A percentile compares a stretch with the other conserved stretches of the same genome.
Conservation (phyloP, 1,140 invertebrate species). For the Paracyclopina nana region DNA sequence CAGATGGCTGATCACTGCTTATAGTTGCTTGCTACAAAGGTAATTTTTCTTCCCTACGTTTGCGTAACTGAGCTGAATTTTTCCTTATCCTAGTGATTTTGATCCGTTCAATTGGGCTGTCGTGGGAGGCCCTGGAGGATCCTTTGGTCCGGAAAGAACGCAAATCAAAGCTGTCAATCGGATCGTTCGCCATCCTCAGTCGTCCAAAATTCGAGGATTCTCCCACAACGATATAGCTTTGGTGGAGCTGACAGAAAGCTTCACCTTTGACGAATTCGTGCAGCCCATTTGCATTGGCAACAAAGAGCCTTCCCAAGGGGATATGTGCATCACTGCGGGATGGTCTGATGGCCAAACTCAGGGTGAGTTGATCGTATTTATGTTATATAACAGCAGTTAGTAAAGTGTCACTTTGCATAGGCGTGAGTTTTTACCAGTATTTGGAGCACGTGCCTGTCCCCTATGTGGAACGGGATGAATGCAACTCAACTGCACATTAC, state of each 20-base stretch:
- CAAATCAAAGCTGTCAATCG: conserved; percentile 3
- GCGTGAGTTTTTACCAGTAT: not conserved
- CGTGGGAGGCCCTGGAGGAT: not conserved
- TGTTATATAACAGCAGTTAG: not conserved
- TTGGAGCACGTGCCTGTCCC: not conserved
- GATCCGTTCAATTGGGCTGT: conserved; percentile 6
- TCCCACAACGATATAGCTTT: conserved; percentile 3
- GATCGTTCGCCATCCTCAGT: not conserved
- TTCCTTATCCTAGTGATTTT: not conserved
- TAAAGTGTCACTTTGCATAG: not conserved
- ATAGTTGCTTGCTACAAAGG: conserved; percentile 2
- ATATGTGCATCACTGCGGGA: conserved; percentile 2
- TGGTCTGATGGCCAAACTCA: conserved; percentile 5
- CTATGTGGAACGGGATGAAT: not conserved
- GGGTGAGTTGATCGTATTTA: not conserved
- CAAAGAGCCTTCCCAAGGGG: not conserved
- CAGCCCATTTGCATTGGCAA: conserved; percentile 3
- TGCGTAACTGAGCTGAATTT: not conserved
- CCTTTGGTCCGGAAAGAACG: not conserved
- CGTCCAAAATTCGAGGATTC: not conserved
- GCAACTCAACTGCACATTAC: not conserved
- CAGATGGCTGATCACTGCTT: conserved; percentile 4
- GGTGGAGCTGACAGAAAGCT: not conserved
- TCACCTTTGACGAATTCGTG: not conserved
- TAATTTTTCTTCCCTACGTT: no score